These are phyloP conservation scores for Hippasteria phrygiana DNA, from an alignment of 53 echinoderm and acorn worm genomes.

Conservation along the genomic window DNA sequence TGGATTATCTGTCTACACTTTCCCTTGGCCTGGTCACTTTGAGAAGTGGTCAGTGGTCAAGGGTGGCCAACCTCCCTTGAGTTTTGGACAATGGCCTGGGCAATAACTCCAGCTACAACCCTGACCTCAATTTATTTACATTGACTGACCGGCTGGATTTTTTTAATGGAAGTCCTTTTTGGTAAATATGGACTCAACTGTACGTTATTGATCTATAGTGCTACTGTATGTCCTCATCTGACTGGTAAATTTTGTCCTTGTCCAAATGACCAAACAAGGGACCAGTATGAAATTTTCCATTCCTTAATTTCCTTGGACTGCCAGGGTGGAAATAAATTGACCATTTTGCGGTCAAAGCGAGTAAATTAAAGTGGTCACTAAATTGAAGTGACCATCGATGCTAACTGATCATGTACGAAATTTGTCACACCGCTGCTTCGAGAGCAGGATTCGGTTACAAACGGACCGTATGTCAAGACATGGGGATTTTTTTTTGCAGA, in stretches of 20 bases:
- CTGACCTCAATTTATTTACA: slow-evolving; percentile 15
- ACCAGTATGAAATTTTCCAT: no score
- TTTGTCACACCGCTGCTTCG: background rate
- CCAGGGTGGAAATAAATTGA: background rate
- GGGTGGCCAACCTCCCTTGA: no score
- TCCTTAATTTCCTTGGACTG: background rate
- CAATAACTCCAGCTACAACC: background rate
- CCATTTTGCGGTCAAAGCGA: background rate
- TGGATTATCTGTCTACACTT: background rate
- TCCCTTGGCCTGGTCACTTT: no score
- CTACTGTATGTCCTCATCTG: no score
- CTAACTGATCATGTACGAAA: no score
- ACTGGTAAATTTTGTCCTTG: no score
- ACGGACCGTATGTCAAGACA: background rate
- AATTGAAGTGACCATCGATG: background rate
- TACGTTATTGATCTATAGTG: background rate
- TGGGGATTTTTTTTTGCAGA: background rate
- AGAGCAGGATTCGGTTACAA: background rate
- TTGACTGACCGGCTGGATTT: background rate
- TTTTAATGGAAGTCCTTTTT: background rate
- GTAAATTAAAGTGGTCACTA: background rate
- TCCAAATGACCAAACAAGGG: background rate
- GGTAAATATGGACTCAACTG: background rate
- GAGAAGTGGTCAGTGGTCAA: background rate
- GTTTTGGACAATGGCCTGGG: background rate